Base-by-base conservation (phyloP, 2,888 invertebrate genomes). In the Clivina fossor region DNA sequence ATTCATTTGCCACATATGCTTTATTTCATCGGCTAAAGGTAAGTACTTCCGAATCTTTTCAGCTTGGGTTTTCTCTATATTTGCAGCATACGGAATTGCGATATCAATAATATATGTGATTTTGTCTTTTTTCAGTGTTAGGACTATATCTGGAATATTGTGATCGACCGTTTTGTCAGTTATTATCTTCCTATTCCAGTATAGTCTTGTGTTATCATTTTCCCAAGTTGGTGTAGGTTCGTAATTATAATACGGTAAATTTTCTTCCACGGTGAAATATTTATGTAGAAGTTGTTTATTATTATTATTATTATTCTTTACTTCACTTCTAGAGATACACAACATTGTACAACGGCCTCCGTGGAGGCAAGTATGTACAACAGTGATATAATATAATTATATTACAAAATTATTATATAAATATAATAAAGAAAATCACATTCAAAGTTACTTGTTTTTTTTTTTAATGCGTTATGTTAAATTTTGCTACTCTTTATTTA, bases 11-110 rank as follows among this genome's bases (percentile, higher is more conserved):
- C 47, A 56, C 24, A 56, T 15, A 4, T 28, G 16, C 15, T 40
- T 40, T 2, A 56, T 40, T 33, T 48, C 47, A n/a, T 40, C 35
- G 2, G 53, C 51, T 4, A 56, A 19, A 7, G 47, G 40, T 16
- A 41, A 15, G 26, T 48, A 56, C 15, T 56, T 56, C n/a, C 22
- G 20, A 18, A 46, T 37, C 8, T 54, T 54, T 26, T 54, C 38
- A 2, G 11, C 19, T n/a, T 44, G 38, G 3, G 33, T 37, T 26
- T 43, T 24, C 3, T 8, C 38, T 2, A 54, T 2, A 18, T 46
- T 54, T 2, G 44, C 35, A 2, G 35, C 16, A 13, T 24, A 19
- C 2, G 38, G 54, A 22, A 54, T 13, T 9, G 46, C 30, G 13
- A 54, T 28, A 24, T 54, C 54, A 4, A 54, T 46, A 11, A 54